Evolutionary conservation across 2,797 vertebrate genomes (phyloP), one percentile per base, ranked within the genome.

Genomic region (Setipinna tenuifilis): DNA sequence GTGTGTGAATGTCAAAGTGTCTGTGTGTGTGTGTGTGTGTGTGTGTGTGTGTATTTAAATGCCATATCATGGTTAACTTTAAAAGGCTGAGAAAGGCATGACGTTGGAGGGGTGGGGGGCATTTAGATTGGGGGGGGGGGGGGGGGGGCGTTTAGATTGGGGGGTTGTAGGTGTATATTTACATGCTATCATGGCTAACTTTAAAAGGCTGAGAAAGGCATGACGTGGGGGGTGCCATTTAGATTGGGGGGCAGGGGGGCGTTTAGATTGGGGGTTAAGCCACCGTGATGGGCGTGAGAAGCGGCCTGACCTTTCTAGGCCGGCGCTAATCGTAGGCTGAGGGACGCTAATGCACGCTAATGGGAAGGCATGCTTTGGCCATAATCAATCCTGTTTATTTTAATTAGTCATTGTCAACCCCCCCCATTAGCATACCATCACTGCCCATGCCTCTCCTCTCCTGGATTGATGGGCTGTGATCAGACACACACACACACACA

Each of bases 371-470:
- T 91, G 91, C 89, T 90, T 88, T 87, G 59, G 87, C 85, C 65
- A 17, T 90, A 91, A 93, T 94, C 90, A 90, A 88, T 90, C 88
- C 88, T 89, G 91, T 92, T 94, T 92, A 92, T 86, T 90, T 91
- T 92, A 89, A 93, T 94, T 92, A 92, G 88, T 82, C 50, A 88
- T 92, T 94, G 91, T 90, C 90, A 91, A 85, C 86, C 88, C 89
- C 89, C 84, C 90, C 89, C 86, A 88, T 90, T 89, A 91, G 84
- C 82, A 82, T 90, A 83, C 85, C 68, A 17, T 81, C 80, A 86
- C 84, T 90, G 88, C 85, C 50, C 2, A 65, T 85, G n/a, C 10
- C 46, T 4, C 10, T 82, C 83, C 71, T 82, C 62, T 35, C 81
- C 44, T 83, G 75, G 31, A 81, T 87, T 82, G 81, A 86, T 88